Conservation (phyloP, 2,797 vertebrate species). For the Spea hammondii region DNA sequence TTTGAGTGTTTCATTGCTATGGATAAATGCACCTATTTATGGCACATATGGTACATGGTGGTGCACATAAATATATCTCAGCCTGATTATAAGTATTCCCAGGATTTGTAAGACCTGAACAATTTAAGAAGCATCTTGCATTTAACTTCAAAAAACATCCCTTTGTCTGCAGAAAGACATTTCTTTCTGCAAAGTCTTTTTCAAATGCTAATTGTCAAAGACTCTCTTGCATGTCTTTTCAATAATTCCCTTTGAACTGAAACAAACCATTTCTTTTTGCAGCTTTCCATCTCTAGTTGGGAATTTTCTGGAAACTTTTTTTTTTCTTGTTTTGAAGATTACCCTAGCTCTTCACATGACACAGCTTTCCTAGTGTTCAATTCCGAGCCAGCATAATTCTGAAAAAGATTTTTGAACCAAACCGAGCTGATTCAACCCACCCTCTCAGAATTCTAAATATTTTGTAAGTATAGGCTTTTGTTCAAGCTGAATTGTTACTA, state of each 20-base stretch:
- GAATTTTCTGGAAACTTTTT: neutral
- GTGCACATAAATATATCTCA: too few species aligned
- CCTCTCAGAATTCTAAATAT: too few species aligned
- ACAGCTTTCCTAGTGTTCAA: neutral
- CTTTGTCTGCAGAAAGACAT: neutral
- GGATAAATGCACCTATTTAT: too few species aligned
- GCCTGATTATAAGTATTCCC: too few species aligned
- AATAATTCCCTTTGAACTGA: conserved; percentile 59
- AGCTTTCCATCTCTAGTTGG: neutral
- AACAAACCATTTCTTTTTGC: neutral
- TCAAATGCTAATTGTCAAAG: neutral
- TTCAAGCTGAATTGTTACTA: too few species aligned
- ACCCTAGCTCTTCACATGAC: neutral
- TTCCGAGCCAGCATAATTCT: too few species aligned
- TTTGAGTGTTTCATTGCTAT: too few species aligned
- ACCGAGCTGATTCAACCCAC: too few species aligned
- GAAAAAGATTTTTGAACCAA: too few species aligned
- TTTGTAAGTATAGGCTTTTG: too few species aligned
- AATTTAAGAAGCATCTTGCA: neutral
- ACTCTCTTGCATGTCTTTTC: conserved; percentile 1
- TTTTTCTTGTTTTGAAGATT: neutral
- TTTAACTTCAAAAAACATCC: neutral
- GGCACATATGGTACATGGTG: too few species aligned
- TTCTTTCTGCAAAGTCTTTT: neutral
- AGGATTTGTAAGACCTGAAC: too few species aligned